These are phyloP conservation scores for Brachyptera risi DNA, from an alignment of 2,888 invertebrate genomes.

Conservation along the genomic window DNA sequence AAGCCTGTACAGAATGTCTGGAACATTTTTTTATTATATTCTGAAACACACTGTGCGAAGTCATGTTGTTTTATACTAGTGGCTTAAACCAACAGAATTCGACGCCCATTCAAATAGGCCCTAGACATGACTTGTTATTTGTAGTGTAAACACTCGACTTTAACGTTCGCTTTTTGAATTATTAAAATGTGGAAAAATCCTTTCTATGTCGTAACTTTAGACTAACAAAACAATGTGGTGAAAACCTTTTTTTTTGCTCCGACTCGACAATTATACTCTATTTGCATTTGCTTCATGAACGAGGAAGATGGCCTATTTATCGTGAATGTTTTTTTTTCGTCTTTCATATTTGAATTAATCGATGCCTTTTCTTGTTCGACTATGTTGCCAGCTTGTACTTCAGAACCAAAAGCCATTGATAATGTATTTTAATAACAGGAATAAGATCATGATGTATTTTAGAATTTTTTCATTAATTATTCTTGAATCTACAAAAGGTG, in stretches of 20 bases:
- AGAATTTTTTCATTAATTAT: no score
- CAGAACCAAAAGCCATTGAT: no score
- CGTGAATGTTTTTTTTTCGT: constrained; percentile 5
- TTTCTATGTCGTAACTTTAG: background rate
- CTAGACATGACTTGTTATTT: constrained; percentile 9
- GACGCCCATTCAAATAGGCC: constrained; percentile 12
- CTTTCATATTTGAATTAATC: no score
- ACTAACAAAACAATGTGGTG: background rate
- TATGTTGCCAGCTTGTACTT: no score
- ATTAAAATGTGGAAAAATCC: constrained; percentile 4
- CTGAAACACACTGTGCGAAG: no score
- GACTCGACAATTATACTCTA: background rate
- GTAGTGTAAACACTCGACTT: background rate
- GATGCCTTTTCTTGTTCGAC: no score
- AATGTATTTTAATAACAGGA: no score
- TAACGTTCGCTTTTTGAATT: constrained; percentile 4
- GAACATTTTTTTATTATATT: no score
- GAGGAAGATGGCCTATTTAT: constrained; percentile 6
- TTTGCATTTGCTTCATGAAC: constrained; percentile 10
- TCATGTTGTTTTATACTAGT: background rate
- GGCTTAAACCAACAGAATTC: constrained; percentile 1
- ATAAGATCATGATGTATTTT: no score
- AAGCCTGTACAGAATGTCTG: no score
- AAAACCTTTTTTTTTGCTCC: background rate
- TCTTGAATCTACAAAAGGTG: no score